A percentile compares a stretch with the other conserved stretches of the same genome.
Evolutionary conservation across 2,113 vertebrate species (phyloP).

Genomic region (Clupea harengus): DNA sequence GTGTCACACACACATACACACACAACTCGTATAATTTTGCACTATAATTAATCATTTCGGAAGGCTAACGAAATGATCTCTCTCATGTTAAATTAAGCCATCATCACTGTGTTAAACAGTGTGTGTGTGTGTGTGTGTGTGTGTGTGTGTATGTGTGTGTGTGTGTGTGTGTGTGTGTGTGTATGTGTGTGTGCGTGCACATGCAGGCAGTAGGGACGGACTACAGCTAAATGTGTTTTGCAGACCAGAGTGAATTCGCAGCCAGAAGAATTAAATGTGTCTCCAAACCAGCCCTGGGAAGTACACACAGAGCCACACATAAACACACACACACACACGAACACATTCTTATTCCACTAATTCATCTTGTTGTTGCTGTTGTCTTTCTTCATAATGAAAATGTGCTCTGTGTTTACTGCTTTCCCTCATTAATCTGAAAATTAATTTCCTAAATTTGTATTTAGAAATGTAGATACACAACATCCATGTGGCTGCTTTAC

Average conservation of each 20-base stretch:
- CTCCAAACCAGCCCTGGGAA: background rate
- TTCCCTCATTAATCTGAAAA: background rate
- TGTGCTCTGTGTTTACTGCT: background rate
- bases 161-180: background rate
- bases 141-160: background rate
- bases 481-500: background rate
- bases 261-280: background rate
- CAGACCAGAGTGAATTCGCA: background rate
- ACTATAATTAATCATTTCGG: background rate
- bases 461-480: background rate
- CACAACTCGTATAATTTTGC: background rate
- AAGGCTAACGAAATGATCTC: background rate
- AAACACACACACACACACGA: background rate
- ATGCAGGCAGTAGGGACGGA: background rate
- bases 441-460: slow-evolving; percentile 1
- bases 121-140: background rate
- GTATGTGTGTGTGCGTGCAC: background rate
- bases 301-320: background rate
- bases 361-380: background rate
- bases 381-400: background rate
- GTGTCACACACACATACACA: background rate
- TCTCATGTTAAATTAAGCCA: background rate
- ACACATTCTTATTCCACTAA: background rate
- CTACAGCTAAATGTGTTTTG: background rate
- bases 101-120: background rate